Conservation (phyloP, 1,140 invertebrate genomes). For the Penaeus vannamei region DNA sequence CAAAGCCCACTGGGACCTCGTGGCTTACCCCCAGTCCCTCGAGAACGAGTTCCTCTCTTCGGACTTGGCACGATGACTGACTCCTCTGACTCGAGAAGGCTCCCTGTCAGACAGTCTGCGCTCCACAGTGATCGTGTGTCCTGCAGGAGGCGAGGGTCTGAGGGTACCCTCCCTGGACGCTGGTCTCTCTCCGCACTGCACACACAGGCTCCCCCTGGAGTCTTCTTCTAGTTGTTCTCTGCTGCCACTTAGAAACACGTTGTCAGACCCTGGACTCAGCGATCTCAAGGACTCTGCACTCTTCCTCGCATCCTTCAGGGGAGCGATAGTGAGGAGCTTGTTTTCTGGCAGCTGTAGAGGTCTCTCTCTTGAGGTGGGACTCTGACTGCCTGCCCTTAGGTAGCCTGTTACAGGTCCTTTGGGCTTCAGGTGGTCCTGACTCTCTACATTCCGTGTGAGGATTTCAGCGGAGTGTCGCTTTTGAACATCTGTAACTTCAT, state of each 20-base stretch:
- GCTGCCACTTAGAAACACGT: constrained; percentile 86
- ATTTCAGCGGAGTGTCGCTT: constrained; percentile 34
- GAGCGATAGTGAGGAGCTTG: constrained; percentile 53
- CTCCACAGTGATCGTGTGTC: constrained; percentile 30
- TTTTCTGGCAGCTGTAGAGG: constrained; percentile 52
- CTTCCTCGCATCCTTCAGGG: constrained; percentile 38
- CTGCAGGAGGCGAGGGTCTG: constrained; percentile 37
- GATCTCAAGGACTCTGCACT: constrained; percentile 87
- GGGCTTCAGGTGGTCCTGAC: constrained; percentile 47
- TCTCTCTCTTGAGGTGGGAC: constrained; percentile 53
- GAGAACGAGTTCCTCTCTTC: constrained; percentile 59
- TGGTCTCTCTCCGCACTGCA: constrained; percentile 68
- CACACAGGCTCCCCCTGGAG: constrained; percentile 56
- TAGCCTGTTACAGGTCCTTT: constrained; percentile 46
- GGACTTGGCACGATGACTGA: constrained; percentile 58
- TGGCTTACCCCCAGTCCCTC: constrained; percentile 64
- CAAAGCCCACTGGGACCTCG: neutral
- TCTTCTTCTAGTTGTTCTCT: constrained; percentile 61
- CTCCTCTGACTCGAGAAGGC: constrained; percentile 21
- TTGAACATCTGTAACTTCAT: constrained; percentile 10
- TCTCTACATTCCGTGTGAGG: neutral
- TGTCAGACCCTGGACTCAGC: constrained; percentile 88
- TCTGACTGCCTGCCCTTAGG: constrained; percentile 47
- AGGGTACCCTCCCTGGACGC: constrained; percentile 60
- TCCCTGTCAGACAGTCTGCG: constrained; percentile 49